Evolutionary conservation across 2,888 invertebrate genomes (phyloP).

Genomic region (Brassicogethes aeneus): DNA sequence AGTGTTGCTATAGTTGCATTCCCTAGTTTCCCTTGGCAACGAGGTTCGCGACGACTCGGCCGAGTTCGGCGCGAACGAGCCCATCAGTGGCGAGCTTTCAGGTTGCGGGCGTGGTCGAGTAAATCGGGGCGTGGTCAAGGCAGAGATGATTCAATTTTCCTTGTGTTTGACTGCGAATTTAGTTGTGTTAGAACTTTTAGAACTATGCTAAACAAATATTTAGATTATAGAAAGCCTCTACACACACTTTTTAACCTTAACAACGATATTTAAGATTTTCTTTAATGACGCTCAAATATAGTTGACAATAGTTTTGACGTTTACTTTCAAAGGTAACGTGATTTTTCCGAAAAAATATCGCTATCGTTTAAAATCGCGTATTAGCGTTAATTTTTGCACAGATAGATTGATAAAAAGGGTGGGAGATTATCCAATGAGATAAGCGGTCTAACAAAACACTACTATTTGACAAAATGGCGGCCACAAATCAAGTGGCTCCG

Average conservation of each 20-base stretch:
- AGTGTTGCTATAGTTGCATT: conserved; percentile 36
- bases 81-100: conserved; percentile 27
- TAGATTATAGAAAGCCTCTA: too few species aligned
- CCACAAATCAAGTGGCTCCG: conserved; percentile 43
- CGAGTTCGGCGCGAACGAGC: conserved; percentile 18
- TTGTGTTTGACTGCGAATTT: neutral
- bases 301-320: too few species aligned
- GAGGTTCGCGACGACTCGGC: conserved; percentile 30
- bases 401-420: too few species aligned
- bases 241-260: too few species aligned
- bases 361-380: too few species aligned
- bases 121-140: conserved; percentile 16
- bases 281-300: too few species aligned
- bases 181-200: too few species aligned
- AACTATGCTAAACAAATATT: too few species aligned
- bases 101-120: conserved; percentile 23
- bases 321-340: too few species aligned
- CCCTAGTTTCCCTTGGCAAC: conserved; percentile 42
- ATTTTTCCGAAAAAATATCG: too few species aligned
- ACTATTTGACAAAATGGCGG: conserved; percentile 47
- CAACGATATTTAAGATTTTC: too few species aligned
- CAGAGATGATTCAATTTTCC: conserved; percentile 31
- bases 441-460: conserved; percentile 43
- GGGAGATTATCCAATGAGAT: conserved; percentile 45
- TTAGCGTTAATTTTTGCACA: too few species aligned